phyloP scores from a whole-genome alignment of 2,888 invertebrate species.

The Nephrotoma flavescens region DNA sequence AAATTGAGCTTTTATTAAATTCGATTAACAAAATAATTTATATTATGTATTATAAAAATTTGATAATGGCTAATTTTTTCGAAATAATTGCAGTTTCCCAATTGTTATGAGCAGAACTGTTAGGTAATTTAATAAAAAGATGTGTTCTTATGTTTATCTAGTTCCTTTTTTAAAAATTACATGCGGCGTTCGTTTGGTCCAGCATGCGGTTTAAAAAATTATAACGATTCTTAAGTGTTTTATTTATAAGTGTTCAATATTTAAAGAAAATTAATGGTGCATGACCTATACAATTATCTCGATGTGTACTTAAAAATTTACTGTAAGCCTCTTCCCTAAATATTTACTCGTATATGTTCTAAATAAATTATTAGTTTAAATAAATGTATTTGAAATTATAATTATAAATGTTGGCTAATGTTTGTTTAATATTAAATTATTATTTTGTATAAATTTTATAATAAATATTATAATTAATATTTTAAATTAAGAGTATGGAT shows the following conservation, averaged over 20 bases:
- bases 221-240: not conserved
- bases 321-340: not conserved
- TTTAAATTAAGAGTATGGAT: not conserved
- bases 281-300: not conserved
- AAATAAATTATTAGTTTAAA: not conserved
- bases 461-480: not conserved
- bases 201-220: not conserved
- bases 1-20: too few species aligned
- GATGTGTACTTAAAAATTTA: not conserved
- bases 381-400: not conserved
- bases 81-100: not conserved
- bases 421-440: not conserved
- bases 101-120: not conserved
- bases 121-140: not conserved
- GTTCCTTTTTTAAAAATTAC: not conserved
- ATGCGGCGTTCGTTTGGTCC: not conserved
- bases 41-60: not conserved
- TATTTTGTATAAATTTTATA: not conserved
- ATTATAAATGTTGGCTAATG: not conserved
- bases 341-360: not conserved
- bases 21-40: not conserved
- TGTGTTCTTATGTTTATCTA: not conserved
- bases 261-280: not conserved
- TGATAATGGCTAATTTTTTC: not conserved
- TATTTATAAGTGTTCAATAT: not conserved